Base-by-base conservation (phyloP, 2,888 invertebrate genomes). In the Ditula angustiorana region DNA sequence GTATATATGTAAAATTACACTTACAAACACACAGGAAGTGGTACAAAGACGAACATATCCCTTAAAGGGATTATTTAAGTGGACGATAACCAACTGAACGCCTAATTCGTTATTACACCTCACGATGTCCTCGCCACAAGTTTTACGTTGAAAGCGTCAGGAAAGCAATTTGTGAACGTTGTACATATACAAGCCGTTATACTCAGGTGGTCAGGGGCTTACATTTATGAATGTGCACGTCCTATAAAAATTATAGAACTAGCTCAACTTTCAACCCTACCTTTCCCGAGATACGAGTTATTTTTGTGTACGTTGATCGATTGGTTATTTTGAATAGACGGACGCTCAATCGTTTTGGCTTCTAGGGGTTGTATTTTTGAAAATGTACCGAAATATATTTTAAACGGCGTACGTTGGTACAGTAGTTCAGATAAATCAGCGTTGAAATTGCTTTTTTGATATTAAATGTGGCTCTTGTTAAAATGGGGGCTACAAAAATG, bases 181-280 rank as follows among this genome's bases (percentile, higher is more conserved):
- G 64, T 64, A n/a, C 59, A 64, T 64, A 53, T 64, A 53, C 64
- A 64, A 53, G 58, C 59, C 46, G 63, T 52, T 58, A 64, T 64
- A 46, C 58, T 64, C 53, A 16, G 28, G 52, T 59, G 64, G 64
- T 64, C 64, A 64, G 53, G 53, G 59, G 58, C 37, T 64, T 47
- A 59, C 59, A 64, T 64, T 64, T 64, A 64, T 64, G 64, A 64
- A 64, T 23, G 52, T 53, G 59, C 64, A 64, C 64, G 64, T 53
- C 35, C 59, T 47, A 53, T 21, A 37, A 53, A 59, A 59, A 59
- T 28, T 28, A 2, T n/a, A 8, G 5, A 8, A 16, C 5, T 5
- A 11, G 5, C 26, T 5, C 23, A 35, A 64, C 1, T 28, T 35
- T 53, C 13, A 16, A 53, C 59, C 30, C 33, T 64, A 2, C 8